Evolutionary conservation across 2,113 vertebrate species (phyloP), one percentile per base, ranked within the genome.

Genomic region (Sialia sialis): DNA sequence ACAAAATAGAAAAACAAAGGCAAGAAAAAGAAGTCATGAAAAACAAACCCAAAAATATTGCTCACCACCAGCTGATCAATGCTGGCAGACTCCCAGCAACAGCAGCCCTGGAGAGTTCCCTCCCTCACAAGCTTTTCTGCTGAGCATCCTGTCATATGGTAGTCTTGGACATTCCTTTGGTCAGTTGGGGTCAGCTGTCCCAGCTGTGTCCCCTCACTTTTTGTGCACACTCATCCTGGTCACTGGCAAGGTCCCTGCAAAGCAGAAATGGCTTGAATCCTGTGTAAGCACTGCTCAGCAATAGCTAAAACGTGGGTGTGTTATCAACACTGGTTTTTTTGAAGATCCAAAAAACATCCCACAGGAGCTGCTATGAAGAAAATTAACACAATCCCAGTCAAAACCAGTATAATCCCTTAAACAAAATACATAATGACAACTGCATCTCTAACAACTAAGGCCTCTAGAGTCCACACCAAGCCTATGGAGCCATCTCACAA

Each of bases 31-130:
- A 70, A 44, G 6, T 17, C 0, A 15, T 48, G 3, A 2, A 48
- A 84, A 48, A 60, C 64, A 20, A 1, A 0, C 2, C 1, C 1
- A 9, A 8, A 13, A 11, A 52, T n/a, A n/a, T n/a, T 69, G 5
- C 29, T 87, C 13, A 76, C n/a, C 9, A 26, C 18, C 9, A 79
- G 10, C 6, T 1, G 1, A 67, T 7, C 3, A 6, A 27, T 54
- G 48, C 13, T 25, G 17, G 30, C 16, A 51, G 55, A 56, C 8
- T 34, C 19, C 9, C 48, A 13, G 11, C 18, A 89, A 91, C 10
- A 58, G 23, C 4, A 39, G 56, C 9, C 18, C n/a, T 73, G 36
- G 13, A 36, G 52, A 52, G 9, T 8, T 77, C 32, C 6, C 13
- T 15, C 8, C 25, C 32, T 39, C 27, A 1, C 12, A 87, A 60